These are phyloP conservation scores for Palythoa grandis DNA, from an alignment of 92 coral and sea anemone species.

Conservation along the genomic window DNA sequence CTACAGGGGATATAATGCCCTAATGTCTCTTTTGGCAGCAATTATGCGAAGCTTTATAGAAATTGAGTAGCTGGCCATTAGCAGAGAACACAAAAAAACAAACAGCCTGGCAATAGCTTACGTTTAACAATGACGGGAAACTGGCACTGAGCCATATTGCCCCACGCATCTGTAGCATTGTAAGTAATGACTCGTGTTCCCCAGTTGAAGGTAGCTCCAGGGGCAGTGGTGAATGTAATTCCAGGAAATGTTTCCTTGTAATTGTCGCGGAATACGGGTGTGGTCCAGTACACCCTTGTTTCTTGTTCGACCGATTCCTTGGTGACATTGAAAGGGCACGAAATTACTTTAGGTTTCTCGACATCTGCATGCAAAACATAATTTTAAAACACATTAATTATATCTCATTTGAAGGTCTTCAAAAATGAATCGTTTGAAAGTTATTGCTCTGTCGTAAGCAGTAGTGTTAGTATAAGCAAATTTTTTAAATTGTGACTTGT, in stretches of 20 bases:
- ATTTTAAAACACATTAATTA: neutral
- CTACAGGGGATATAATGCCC: too few species aligned
- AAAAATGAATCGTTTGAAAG: too few species aligned
- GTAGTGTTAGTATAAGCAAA: too few species aligned
- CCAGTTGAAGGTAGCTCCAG: slow-evolving; percentile 64
- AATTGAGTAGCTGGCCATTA: too few species aligned
- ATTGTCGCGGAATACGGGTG: slow-evolving; percentile 73
- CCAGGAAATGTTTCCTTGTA: slow-evolving; percentile 54
- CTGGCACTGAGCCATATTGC: slow-evolving; percentile 71
- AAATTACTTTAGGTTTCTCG: slow-evolving; percentile 75
- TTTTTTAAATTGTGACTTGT: too few species aligned
- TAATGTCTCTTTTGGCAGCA: too few species aligned
- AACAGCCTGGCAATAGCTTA: slow-evolving; percentile 11
- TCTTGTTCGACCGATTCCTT: slow-evolving; percentile 35
- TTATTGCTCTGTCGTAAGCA: too few species aligned
- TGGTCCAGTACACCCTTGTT: slow-evolving; percentile 60
- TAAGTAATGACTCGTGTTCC: slow-evolving; percentile 52
- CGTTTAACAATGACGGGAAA: slow-evolving; percentile 69
- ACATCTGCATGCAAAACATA: slow-evolving; percentile 48
- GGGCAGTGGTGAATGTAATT: slow-evolving; percentile 41
- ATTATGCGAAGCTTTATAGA: too few species aligned
- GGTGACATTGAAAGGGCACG: slow-evolving; percentile 65
- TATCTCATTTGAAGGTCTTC: too few species aligned
- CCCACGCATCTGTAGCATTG: slow-evolving; percentile 65
- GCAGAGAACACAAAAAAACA: too few species aligned